Base-by-base conservation (phyloP, 2,797 vertebrate species). In the Lindbergichthys nudifrons region DNA sequence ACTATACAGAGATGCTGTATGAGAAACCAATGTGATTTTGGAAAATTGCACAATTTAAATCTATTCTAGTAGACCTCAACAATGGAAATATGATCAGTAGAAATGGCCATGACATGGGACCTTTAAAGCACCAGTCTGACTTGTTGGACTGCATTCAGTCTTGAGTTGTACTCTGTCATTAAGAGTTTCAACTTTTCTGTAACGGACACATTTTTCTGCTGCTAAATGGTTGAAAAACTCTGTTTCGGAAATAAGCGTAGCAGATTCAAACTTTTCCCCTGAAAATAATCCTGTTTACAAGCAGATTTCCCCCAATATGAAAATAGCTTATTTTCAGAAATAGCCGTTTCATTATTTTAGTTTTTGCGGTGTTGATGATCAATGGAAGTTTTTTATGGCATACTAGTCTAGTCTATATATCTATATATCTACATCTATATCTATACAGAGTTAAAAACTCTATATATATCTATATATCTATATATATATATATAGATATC, bases 211-310 rank as follows among this genome's bases (percentile, higher is more conserved):
- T 13, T 64, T 75, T 48, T 21, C 46, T 63, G 46, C 42, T 43
- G n/a, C 14, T 53, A n/a, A 39, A 41, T 21, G 3, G 4, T 61
- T 14, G 8, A 14, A 12, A n/a, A 14, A 32, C 32, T 36, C 32
- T 36, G 32, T n/a, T n/a, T n/a, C n/a, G n/a, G n/a, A n/a, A n/a
- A n/a, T n/a, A n/a, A n/a, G n/a, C n/a, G n/a, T n/a, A n/a, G n/a
- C n/a, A n/a, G n/a, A 54, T 64, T 43, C 3, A 32, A 23, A 42
- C 19, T 30, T 58, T 67, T 56, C 48, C 41, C 54, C 46, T 43
- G 30, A 65, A 67, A 51, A 45, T 13, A 43, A 15, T 23, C 43
- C 2, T 10, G 32, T 61, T 39, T 3, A 50, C 10, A 3, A 43
- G 6, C 5, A 21, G 7, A 54, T 61, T 58, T n/a, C n/a, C 19